These are phyloP conservation scores for Phasia obesa DNA, from an alignment of 2,888 invertebrate genomes.

Conservation along the genomic window DNA sequence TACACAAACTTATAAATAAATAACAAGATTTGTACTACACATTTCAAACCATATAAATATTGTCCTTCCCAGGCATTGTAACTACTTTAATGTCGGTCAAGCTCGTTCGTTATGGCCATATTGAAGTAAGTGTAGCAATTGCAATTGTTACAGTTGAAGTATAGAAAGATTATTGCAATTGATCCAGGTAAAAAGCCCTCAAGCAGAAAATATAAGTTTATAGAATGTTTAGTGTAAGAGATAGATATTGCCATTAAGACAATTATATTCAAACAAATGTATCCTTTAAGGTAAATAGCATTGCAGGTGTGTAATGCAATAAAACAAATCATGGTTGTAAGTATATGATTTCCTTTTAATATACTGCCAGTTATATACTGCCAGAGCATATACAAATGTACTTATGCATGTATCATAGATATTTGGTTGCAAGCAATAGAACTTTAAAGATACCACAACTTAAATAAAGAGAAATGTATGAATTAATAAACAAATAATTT, in stretches of 20 bases:
- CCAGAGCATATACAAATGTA: not conserved
- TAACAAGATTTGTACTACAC: no score
- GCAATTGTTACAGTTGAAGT: not conserved
- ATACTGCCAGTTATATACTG: not conserved
- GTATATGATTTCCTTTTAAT: not conserved
- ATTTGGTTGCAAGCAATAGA: no score
- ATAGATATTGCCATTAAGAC: not conserved
- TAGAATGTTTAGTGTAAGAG: not conserved
- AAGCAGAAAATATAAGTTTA: constrained; percentile 7
- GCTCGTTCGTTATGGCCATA: no score
- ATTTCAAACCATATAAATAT: no score
- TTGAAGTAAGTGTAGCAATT: not conserved
- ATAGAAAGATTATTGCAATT: constrained; percentile 9
- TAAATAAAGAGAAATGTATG: no score
- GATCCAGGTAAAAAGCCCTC: constrained; percentile 7
- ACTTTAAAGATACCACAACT: no score
- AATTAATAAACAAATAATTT: no score
- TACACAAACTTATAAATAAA: no score
- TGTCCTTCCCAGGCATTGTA: no score
- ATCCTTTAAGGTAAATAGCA: constrained; percentile 43
- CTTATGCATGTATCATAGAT: no score
- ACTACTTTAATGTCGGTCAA: no score
- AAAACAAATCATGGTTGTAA: constrained; percentile 15
- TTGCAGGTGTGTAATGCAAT: not conserved
- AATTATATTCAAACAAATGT: constrained; percentile 33